Base-by-base conservation (phyloP, 2,888 invertebrate species). In the Pammene fasciana region DNA sequence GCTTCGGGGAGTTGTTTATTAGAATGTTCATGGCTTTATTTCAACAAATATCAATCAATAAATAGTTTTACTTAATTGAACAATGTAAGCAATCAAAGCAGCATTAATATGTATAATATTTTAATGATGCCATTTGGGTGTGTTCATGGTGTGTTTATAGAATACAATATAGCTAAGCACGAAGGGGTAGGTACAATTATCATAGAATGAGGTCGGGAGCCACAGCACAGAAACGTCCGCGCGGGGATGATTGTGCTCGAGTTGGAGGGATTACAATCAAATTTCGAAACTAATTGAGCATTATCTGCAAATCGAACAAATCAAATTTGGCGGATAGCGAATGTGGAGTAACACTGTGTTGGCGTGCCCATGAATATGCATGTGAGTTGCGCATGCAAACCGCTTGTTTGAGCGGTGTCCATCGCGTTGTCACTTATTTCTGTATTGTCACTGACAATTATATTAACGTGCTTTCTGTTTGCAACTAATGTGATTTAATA, bases 231-330 rank as follows among this genome's bases (percentile, higher is more conserved):
- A 50, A 11, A 11, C 5, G 11, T 18, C 26, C 50, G 26, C 16
- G 3, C 16, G 0, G 11, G 26, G 6, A 26, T 50, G 10, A 26
- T 11, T 6, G 50, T 10, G 18, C 26, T 18, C 1, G 14, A 18
- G 34, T 52, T 34, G 7, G 34, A 7, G 34, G 54, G 2, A 36
- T 54, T 5, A 45, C n/a, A 10, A 59, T 55, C 45, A 26, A n/a
- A 59, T 45, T 45, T 5, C n/a, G 14, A 59, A 43, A 34, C 26
- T 26, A 59, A 45, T 56, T 56, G 41, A 56, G 18, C 13, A 56
- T 56, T 56, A 18, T 34, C 26, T 34, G 45, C 57, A 9, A 59
- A 45, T 59, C 45, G n/a, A 8, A 45, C 26, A 59, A 45, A 59
- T 59, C 26, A 59, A 59, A 59, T 59, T 45, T 13, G 45, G 8